These are phyloP conservation scores for Cherax destructor DNA, from an alignment of 1,140 invertebrate species.

Conservation along the genomic window DNA sequence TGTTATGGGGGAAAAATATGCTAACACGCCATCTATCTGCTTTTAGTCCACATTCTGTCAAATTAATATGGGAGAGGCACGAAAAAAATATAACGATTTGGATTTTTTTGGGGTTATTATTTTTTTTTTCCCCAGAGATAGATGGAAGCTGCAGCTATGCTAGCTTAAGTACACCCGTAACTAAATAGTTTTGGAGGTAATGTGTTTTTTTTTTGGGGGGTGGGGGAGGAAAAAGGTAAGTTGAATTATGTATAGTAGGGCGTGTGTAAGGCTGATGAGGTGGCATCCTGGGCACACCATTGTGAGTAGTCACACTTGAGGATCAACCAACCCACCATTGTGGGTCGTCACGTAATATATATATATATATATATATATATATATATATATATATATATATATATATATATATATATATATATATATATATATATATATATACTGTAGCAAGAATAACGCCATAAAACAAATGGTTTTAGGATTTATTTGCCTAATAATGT, in stretches of 20 bases:
- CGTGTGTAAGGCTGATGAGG: not conserved
- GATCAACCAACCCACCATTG: too few relatives aligned
- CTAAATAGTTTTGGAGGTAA: conserved; percentile 28
- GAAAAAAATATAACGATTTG: conserved; percentile 36
- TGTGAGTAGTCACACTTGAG: too few relatives aligned
- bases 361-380: too few relatives aligned
- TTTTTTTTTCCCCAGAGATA: not conserved
- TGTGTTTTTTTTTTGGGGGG: not conserved
- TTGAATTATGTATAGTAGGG: not conserved
- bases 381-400: too few relatives aligned
- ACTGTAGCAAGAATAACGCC: too few relatives aligned
- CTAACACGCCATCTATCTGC: conserved; percentile 52
- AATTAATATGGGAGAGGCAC: conserved; percentile 54
- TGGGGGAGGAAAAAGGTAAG: not conserved
- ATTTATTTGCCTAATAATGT: too few relatives aligned
- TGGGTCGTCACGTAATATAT: too few relatives aligned
- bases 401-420: too few relatives aligned
- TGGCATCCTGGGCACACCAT: too few relatives aligned
- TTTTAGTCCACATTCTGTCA: conserved; percentile 58
- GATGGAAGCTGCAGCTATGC: conserved; percentile 40
- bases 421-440: too few relatives aligned
- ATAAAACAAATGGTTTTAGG: too few relatives aligned
- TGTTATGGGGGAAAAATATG: conserved; percentile 48
- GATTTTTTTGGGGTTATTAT: not conserved
- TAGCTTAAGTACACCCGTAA: conserved; percentile 32